Percentiles rank a stretch among this genome's conserved stretches.
These are phyloP conservation scores for Cyaniris semiargus DNA, from an alignment of 2,888 invertebrate genomes.

Conservation along the genomic window DNA sequence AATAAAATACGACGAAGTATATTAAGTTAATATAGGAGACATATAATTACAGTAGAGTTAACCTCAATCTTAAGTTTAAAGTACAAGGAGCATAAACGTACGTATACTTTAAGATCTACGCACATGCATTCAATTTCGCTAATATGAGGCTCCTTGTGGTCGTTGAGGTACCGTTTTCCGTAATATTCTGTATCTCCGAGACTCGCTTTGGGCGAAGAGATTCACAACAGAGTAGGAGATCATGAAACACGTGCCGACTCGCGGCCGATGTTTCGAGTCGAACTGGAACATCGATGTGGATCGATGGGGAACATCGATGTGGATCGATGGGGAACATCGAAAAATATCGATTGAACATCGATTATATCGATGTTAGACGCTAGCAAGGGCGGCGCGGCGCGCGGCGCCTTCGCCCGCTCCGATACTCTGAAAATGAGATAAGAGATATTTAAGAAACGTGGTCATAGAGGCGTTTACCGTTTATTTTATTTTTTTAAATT, in stretches of 20 bases:
- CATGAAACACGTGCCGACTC: slow-evolving; percentile 27
- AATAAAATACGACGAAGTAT: slow-evolving; percentile 26
- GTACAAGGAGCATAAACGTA: slow-evolving; percentile 28
- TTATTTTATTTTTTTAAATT: too few species aligned
- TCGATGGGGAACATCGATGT: slow-evolving; percentile 28
- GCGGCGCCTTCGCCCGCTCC: slow-evolving; percentile 36
- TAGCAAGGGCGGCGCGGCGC: slow-evolving; percentile 36
- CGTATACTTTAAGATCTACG: slow-evolving; percentile 27
- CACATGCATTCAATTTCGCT: slow-evolving; percentile 27
- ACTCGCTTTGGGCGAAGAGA: slow-evolving; percentile 20
- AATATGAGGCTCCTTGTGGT: slow-evolving; percentile 25
- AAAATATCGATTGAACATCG: slow-evolving; percentile 23
- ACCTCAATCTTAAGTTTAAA: slow-evolving; percentile 26
- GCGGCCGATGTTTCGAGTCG: slow-evolving; percentile 30
- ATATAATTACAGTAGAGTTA: slow-evolving; percentile 24
- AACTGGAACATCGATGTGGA: slow-evolving; percentile 29
- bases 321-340: slow-evolving; percentile 29
- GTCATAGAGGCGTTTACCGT: not conserved
- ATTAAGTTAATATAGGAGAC: slow-evolving; percentile 27
- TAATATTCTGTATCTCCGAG: slow-evolving; percentile 27
- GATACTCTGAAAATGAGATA: slow-evolving; percentile 35
- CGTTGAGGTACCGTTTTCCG: slow-evolving; percentile 26
- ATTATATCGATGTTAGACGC: slow-evolving; percentile 35
- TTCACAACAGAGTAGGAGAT: slow-evolving; percentile 30
- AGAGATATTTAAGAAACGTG: not conserved